Conservation (phyloP, 2,888 invertebrate genomes). For the Strigamia maritima region DNA sequence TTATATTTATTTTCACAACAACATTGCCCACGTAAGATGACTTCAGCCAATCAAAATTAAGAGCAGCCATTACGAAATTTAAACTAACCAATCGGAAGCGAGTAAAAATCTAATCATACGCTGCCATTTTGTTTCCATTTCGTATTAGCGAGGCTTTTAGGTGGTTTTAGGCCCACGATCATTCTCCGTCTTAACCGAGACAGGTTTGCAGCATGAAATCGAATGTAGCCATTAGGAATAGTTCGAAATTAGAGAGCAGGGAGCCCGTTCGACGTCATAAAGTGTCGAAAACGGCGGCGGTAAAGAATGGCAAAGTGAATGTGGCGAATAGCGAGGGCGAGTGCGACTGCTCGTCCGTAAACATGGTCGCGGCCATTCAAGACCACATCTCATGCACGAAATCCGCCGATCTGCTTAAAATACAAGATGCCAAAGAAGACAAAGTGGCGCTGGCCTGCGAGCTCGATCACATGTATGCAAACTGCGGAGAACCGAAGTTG, state of each 20-base stretch:
- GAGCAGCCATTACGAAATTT: background rate
- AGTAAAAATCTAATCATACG: background rate
- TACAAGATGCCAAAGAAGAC: conserved; percentile 16
- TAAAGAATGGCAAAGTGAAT: conserved; percentile 11
- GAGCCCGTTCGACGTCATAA: conserved; percentile 34
- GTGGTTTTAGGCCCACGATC: background rate
- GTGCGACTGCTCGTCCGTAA: conserved; percentile 18
- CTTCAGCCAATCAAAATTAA: background rate
- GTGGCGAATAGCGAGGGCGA: background rate
- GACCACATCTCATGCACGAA: conserved; percentile 46
- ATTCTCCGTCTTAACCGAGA: background rate
- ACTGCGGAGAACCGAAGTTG: conserved; percentile 48
- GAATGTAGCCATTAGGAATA: conserved; percentile 35
- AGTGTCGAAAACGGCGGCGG: conserved; percentile 39
- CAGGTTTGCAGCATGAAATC: conserved; percentile 38
- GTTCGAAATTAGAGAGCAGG: conserved; percentile 13
- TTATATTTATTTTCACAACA: background rate
- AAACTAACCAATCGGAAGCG: background rate
- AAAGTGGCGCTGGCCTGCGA: conserved; percentile 55
- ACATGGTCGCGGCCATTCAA: conserved; percentile 45
- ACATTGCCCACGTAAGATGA: background rate
- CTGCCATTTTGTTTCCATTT: background rate
- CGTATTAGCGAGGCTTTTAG: background rate
- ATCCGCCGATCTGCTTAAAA: conserved; percentile 41
- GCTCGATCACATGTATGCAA: conserved; percentile 72